A percentile compares a stretch with the other conserved stretches of the same genome.
phyloP scores from a whole-genome alignment of 2,888 invertebrate species.

The Baronia brevicornis region DNA sequence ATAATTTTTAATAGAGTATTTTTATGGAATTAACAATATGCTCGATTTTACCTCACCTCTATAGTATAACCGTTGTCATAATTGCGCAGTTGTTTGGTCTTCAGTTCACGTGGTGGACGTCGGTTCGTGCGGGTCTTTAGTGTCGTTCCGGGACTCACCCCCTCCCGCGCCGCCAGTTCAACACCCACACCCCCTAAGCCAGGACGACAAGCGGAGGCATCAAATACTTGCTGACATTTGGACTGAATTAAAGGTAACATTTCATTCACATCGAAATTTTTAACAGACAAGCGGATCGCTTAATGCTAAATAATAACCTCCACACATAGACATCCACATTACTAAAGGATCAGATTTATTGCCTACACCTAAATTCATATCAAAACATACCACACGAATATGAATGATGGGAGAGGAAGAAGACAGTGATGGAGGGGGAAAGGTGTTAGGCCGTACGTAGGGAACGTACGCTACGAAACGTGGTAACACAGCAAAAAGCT shows the following conservation, averaged over 20 bases:
- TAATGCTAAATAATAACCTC: too few relatives aligned
- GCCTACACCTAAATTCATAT: too few relatives aligned
- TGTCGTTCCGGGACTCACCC: constrained; percentile 67
- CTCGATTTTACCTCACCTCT: too few relatives aligned
- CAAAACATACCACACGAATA: too few relatives aligned
- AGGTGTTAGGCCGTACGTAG: too few relatives aligned
- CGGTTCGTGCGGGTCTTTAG: constrained; percentile 65
- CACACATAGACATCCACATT: too few relatives aligned
- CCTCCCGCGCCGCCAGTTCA: constrained; percentile 56
- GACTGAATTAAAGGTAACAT: constrained; percentile 75
- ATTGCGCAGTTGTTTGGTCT: constrained; percentile 13
- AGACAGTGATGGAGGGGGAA: too few relatives aligned
- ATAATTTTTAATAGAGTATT: neutral
- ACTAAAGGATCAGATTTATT: too few relatives aligned
- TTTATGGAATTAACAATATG: neutral
- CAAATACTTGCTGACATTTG: constrained; percentile 78
- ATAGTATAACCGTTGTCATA: neutral
- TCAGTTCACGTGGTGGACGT: constrained; percentile 64
- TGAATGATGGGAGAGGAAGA: too few relatives aligned
- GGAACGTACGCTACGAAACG: too few relatives aligned
- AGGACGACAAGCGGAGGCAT: constrained; percentile 79
- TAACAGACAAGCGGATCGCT: too few relatives aligned
- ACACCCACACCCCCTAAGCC: constrained; percentile 72
- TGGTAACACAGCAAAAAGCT: too few relatives aligned
- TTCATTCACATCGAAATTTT: neutral